These are phyloP conservation scores for Leptinotarsa haldemani DNA, from an alignment of 2,888 invertebrate species.

Conservation along the genomic window DNA sequence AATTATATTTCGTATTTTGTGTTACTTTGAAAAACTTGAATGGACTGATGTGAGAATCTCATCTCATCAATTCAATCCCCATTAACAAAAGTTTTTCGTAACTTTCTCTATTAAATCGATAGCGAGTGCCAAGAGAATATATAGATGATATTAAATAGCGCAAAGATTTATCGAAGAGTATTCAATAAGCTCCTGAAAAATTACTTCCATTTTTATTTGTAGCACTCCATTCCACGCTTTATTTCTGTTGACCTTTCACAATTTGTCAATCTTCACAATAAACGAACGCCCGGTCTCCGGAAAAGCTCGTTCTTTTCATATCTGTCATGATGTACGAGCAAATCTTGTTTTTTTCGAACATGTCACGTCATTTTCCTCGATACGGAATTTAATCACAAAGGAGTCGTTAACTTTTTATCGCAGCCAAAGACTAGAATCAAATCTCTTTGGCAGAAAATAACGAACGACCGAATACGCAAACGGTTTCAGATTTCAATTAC, in stretches of 20 bases:
- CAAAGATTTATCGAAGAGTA: slow-evolving; percentile 27
- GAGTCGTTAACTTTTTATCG: slow-evolving; percentile 5
- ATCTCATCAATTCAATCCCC: neutral
- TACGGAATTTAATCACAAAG: slow-evolving; percentile 11
- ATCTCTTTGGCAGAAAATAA: slow-evolving; percentile 8
- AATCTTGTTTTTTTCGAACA: slow-evolving; percentile 4
- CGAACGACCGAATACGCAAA: neutral
- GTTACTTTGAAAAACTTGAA: neutral
- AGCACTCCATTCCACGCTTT: slow-evolving; percentile 29
- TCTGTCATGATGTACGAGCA: neutral
- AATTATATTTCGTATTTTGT: no score
- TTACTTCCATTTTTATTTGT: slow-evolving; percentile 31
- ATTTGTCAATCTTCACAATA: slow-evolving; percentile 31
- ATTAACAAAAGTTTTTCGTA: neutral
- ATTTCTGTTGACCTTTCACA: slow-evolving; percentile 32
- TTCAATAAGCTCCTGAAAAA: slow-evolving; percentile 28
- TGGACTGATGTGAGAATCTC: neutral
- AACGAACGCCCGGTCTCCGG: slow-evolving; percentile 8
- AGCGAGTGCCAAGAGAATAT: slow-evolving; percentile 5
- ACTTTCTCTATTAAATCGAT: neutral
- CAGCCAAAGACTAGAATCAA: neutral
- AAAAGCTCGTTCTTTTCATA: neutral
- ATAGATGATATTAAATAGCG: slow-evolving; percentile 2
- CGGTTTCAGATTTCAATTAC: slow-evolving; percentile 2
- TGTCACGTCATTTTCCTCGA: slow-evolving; percentile 4